These are phyloP conservation scores for Tetramorium simillimum DNA, from an alignment of 1,140 invertebrate species.

Conservation along the genomic window DNA sequence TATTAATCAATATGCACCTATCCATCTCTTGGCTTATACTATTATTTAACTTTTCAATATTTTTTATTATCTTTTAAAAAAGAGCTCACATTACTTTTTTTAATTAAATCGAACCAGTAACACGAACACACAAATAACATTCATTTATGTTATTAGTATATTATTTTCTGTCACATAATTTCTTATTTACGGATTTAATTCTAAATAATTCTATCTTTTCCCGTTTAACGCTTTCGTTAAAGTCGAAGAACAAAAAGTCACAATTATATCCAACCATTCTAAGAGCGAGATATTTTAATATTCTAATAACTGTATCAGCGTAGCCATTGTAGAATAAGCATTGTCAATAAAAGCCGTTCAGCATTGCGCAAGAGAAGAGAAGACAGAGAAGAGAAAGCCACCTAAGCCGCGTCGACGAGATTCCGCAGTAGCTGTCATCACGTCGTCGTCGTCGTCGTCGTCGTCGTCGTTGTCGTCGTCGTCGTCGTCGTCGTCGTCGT, in stretches of 20 bases:
- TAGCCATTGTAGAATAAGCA: background rate
- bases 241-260: background rate
- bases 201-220: background rate
- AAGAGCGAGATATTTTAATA: background rate
- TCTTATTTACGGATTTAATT: background rate
- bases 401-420: slow-evolving; percentile 17
- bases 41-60: background rate
- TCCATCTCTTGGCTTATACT: background rate
- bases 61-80: background rate
- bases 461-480: slow-evolving; percentile 21
- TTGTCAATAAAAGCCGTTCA: slow-evolving; percentile 6
- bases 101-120: background rate
- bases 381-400: slow-evolving; percentile 11
- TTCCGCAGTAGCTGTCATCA: slow-evolving; percentile 44
- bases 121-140: background rate
- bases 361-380: background rate
- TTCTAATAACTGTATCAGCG: background rate
- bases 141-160: background rate
- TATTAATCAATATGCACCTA: background rate
- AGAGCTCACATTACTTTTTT: background rate
- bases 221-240: background rate
- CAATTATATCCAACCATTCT: background rate
- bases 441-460: slow-evolving; percentile 34
- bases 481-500: slow-evolving; percentile 26
- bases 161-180: background rate